phyloP scores from a whole-genome alignment of 2,888 invertebrate genomes.

The Heliconius ethilla region DNA sequence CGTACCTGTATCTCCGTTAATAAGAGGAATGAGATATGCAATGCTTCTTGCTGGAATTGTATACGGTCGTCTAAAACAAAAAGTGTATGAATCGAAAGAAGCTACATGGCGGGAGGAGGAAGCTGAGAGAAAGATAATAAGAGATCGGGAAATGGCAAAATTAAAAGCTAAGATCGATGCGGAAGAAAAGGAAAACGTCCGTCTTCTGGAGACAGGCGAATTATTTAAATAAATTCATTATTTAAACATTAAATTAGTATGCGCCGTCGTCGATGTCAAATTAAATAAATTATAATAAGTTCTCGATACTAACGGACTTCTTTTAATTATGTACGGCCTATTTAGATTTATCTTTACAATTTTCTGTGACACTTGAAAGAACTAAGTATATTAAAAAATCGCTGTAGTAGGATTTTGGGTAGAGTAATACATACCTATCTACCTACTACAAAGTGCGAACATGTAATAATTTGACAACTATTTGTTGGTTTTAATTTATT shows the following conservation, averaged over 20 bases:
- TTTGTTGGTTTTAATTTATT: no score
- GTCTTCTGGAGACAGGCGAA: slow-evolving; percentile 63
- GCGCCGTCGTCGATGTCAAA: neutral
- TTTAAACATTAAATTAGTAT: neutral
- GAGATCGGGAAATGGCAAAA: slow-evolving; percentile 60
- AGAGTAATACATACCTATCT: no score
- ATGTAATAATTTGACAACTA: no score
- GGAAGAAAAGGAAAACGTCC: slow-evolving; percentile 61
- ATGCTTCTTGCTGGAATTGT: slow-evolving; percentile 67
- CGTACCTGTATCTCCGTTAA: slow-evolving; percentile 68
- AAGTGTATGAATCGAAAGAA: slow-evolving; percentile 59
- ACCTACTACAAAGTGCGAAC: no score
- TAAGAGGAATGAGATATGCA: slow-evolving; percentile 65
- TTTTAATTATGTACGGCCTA: neutral
- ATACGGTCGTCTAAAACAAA: slow-evolving; percentile 64
- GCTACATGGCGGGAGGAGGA: slow-evolving; percentile 56
- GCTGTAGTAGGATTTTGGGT: no score
- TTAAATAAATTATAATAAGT: neutral
- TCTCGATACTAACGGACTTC: neutral
- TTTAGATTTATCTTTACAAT: no score
- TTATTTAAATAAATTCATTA: slow-evolving; percentile 49
- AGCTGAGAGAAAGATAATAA: slow-evolving; percentile 61
- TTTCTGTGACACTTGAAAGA: no score
- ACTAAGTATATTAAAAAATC: no score
- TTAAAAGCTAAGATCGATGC: slow-evolving; percentile 59